Percentiles rank a stretch among this genome's conserved stretches.
Conservation (phyloP, 2,113 vertebrate genomes). For the Blennius ocellaris region DNA sequence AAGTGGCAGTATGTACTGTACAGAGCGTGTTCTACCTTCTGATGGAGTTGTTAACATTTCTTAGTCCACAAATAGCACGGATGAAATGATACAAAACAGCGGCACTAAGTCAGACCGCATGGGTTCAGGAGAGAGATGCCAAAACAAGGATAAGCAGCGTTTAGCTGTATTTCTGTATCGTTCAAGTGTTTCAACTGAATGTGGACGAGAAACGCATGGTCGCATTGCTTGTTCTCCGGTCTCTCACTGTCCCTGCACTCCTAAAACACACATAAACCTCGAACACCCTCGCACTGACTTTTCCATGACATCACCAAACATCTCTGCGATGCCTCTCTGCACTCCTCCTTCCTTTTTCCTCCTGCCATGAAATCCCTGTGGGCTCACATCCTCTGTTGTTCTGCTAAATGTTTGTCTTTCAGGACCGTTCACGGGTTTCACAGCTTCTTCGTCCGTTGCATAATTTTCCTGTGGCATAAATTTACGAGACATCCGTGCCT, state of each 20-base stretch:
- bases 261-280: constrained; percentile 30
- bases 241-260: constrained; percentile 6
- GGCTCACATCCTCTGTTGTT: not conserved
- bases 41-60: constrained; percentile 20
- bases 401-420: constrained; percentile 15
- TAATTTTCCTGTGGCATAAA: constrained; percentile 32
- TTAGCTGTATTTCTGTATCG: constrained; percentile 35
- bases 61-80: constrained; percentile 43
- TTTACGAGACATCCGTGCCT: constrained; percentile 18
- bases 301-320: constrained; percentile 68
- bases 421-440: not conserved
- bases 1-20: too few relatives aligned
- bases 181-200: constrained; percentile 24
- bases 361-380: too few relatives aligned
- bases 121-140: constrained; percentile 38
- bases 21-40: constrained; percentile 23
- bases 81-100: constrained; percentile 44
- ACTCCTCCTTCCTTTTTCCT: not conserved
- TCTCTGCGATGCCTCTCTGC: constrained; percentile 29
- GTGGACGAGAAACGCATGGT: constrained; percentile 19
- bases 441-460: constrained; percentile 21
- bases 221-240: constrained; percentile 28
- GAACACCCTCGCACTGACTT: constrained; percentile 31
- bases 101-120: constrained; percentile 59
- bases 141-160: constrained; percentile 51